phyloP scores from a whole-genome alignment of 2,888 invertebrate species.

The Galerucella pusilla region DNA sequence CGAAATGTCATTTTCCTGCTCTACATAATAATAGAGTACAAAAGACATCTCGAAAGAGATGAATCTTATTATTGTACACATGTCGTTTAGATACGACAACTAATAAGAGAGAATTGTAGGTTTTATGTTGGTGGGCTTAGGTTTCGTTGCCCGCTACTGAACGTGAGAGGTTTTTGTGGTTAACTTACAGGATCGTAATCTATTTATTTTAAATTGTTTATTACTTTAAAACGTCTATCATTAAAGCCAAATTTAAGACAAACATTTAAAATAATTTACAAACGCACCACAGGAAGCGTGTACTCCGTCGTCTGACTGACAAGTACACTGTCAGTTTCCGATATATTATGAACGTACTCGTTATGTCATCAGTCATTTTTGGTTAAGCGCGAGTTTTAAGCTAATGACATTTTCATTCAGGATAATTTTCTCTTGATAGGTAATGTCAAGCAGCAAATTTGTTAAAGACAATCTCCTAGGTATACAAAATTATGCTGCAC shows the following conservation, averaged over 20 bases:
- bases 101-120: constrained; percentile 60
- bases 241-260: not conserved
- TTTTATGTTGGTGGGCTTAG: constrained; percentile 54
- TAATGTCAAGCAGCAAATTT: not conserved
- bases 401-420: too few relatives aligned
- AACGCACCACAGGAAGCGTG: too few relatives aligned
- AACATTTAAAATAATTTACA: too few relatives aligned
- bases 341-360: too few relatives aligned
- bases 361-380: too few relatives aligned
- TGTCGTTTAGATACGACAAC: constrained; percentile 59
- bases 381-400: too few relatives aligned
- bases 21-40: constrained; percentile 57
- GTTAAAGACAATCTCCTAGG: too few relatives aligned
- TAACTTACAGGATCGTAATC: constrained; percentile 28
- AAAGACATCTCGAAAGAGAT: constrained; percentile 48
- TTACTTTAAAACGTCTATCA: too few relatives aligned
- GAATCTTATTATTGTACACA: constrained; percentile 55
- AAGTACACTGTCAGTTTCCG: too few relatives aligned
- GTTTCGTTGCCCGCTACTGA: constrained; percentile 53
- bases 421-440: not conserved
- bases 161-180: constrained; percentile 51
- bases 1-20: constrained; percentile 52
- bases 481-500: too few relatives aligned
- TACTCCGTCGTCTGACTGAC: too few relatives aligned
- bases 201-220: not conserved